phyloP scores from a whole-genome alignment of 2,113 vertebrate genomes.

The Antennarius striatus region DNA sequence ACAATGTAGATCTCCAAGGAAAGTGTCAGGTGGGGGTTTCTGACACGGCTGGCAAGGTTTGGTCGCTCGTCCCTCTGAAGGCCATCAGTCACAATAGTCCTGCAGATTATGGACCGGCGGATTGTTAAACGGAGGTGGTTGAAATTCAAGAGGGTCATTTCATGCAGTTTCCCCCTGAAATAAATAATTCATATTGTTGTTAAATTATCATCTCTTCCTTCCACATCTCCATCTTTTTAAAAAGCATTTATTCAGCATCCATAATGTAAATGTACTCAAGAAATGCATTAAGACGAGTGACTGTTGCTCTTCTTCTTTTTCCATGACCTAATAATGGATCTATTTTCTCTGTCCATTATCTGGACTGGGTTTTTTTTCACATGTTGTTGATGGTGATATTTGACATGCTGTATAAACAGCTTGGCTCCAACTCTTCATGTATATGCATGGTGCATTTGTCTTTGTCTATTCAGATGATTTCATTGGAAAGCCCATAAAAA shows the following conservation, averaged over 20 bases:
- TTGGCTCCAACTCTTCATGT: slow-evolving; percentile 59
- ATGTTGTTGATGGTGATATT: slow-evolving; percentile 37
- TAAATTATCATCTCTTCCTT: slow-evolving; percentile 35
- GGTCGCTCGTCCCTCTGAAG: slow-evolving; percentile 25
- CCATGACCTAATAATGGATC: slow-evolving; percentile 60
- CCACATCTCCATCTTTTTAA: slow-evolving; percentile 34
- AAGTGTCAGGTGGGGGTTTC: slow-evolving; percentile 27
- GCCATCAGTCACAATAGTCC: slow-evolving; percentile 35
- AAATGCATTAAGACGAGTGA: slow-evolving; percentile 73
- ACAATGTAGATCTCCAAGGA: background rate
- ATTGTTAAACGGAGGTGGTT: slow-evolving; percentile 8
- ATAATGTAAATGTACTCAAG: slow-evolving; percentile 75
- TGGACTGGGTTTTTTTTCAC: slow-evolving; percentile 41
- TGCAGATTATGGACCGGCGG: slow-evolving; percentile 18
- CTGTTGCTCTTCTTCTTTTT: slow-evolving; percentile 50
- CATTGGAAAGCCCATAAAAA: slow-evolving; percentile 48
- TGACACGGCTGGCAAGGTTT: slow-evolving; percentile 13
- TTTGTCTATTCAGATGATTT: slow-evolving; percentile 36
- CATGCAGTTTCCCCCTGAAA: slow-evolving; percentile 23
- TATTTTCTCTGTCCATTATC: slow-evolving; percentile 57
- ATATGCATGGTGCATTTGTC: slow-evolving; percentile 67
- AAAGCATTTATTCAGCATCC: slow-evolving; percentile 58
- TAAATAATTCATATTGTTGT: slow-evolving; percentile 55
- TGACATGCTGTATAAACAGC: slow-evolving; percentile 52
- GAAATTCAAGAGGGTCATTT: background rate